Percentiles rank a stretch among this genome's conserved stretches.
These are phyloP conservation scores for Phoeniculus purpureus DNA, from an alignment of 2,797 vertebrate species.

Conservation along the genomic window DNA sequence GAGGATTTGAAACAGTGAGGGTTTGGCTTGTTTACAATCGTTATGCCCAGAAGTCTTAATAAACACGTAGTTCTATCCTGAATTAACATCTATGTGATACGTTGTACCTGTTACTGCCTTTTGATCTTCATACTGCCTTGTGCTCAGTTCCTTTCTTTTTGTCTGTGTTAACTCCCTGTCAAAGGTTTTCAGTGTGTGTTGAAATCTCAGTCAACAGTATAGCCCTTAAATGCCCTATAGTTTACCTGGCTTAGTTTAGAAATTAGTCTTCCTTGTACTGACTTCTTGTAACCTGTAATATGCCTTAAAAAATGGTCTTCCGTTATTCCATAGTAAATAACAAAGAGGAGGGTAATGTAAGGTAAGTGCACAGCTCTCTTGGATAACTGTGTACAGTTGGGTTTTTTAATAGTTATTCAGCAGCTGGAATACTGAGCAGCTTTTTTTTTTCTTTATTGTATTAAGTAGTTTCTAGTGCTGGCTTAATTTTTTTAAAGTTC, in stretches of 20 bases:
- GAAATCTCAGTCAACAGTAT: neutral
- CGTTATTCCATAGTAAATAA: neutral
- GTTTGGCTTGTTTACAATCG: neutral
- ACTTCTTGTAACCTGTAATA: neutral
- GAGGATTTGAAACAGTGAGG: neutral
- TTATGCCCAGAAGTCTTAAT: neutral
- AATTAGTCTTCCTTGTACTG: neutral
- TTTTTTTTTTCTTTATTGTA: neutral
- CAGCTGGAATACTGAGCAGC: neutral
- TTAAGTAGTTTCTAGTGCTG: neutral
- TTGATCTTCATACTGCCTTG: neutral
- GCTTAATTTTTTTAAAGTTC: neutral
- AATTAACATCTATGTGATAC: neutral
- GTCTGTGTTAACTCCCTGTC: rapidly evolving
- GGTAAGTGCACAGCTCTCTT: neutral
- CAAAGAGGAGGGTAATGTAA: neutral
- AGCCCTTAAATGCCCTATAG: neutral
- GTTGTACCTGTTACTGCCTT: neutral
- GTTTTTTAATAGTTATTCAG: neutral
- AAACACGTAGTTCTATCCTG: neutral
- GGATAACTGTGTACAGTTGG: neutral
- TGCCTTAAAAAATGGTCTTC: neutral
- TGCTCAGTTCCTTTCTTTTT: neutral
- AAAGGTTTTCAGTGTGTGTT: neutral
- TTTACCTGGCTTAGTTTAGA: neutral